phyloP scores from a whole-genome alignment of 2,113 vertebrate genomes.

The Phylloscopus trochilus region DNA sequence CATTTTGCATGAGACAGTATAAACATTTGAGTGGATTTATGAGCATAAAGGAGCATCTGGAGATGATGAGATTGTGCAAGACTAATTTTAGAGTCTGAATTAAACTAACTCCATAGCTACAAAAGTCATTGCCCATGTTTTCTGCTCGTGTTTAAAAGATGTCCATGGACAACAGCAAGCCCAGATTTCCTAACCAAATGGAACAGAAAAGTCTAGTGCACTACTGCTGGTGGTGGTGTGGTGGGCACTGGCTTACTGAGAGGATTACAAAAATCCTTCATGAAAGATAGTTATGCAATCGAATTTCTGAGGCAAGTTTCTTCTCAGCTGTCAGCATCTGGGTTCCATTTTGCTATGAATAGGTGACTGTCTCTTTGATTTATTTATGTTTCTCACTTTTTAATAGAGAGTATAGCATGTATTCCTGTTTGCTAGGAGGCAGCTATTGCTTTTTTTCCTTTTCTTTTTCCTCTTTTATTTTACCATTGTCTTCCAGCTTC shows the following conservation, averaged over 20 bases:
- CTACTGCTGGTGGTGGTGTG: neutral
- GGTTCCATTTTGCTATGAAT: constrained; percentile 44
- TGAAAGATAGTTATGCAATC: constrained; percentile 5
- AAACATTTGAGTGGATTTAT: constrained; percentile 57
- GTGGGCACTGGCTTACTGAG: neutral
- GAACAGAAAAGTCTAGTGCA: neutral
- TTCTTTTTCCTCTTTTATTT: neutral
- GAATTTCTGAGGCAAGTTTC: constrained; percentile 10
- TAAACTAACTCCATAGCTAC: constrained; percentile 12
- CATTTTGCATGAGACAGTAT: constrained; percentile 49
- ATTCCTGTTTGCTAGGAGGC: neutral
- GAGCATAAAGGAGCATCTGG: constrained; percentile 54
- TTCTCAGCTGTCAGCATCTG: constrained; percentile 41
- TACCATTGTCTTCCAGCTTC: neutral
- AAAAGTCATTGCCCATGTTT: neutral
- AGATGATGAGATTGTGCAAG: constrained; percentile 63
- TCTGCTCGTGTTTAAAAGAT: neutral
- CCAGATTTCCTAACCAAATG: neutral
- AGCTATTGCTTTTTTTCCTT: neutral
- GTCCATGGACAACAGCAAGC: neutral
- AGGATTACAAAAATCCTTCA: neutral
- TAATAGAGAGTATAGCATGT: neutral
- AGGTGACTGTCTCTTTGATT: constrained; percentile 34
- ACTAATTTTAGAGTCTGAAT: constrained; percentile 52
- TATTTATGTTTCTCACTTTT: constrained; percentile 26